Percentiles rank a stretch among this genome's conserved stretches.
Evolutionary conservation across 1,140 invertebrate species (phyloP).

Genomic region (Mercenaria mercenaria): DNA sequence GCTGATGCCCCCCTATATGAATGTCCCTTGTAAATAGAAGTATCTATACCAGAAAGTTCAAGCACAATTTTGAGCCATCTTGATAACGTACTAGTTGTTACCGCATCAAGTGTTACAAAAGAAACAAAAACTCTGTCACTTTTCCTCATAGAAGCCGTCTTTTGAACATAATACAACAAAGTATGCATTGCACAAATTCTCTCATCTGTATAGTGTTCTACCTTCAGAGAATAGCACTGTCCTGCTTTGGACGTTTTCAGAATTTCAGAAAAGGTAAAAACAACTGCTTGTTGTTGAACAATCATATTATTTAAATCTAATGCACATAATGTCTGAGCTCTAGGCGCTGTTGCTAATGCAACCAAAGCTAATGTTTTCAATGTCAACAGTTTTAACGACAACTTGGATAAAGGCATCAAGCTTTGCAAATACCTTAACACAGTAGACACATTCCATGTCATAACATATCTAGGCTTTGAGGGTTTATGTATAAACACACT

Average conservation of each 20-base stretch:
- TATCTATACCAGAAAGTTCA: not conserved
- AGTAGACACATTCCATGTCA: not conserved
- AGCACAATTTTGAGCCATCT: not conserved
- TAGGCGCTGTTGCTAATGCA: slow-evolving; percentile 13
- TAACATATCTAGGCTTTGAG: not conserved
- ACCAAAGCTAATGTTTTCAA: slow-evolving; percentile 1
- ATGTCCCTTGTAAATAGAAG: not conserved
- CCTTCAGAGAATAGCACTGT: not conserved
- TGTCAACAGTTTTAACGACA: slow-evolving; percentile 34
- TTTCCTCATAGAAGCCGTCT: not conserved
- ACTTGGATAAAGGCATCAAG: not conserved
- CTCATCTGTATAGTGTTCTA: not conserved
- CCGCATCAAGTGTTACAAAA: not conserved
- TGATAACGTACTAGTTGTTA: not conserved
- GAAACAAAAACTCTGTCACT: not conserved
- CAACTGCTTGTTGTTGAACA: not conserved
- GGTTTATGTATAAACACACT: not conserved
- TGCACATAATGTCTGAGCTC: slow-evolving; percentile 6
- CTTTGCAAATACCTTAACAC: not conserved
- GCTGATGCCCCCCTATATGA: not conserved
- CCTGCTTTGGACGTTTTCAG: not conserved
- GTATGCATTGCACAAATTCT: slow-evolving; percentile 5
- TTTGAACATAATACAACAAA: not conserved
- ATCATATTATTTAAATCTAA: slow-evolving; percentile 17
- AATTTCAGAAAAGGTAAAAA: not conserved